A percentile compares a stretch with the other conserved stretches of the same genome.
Evolutionary conservation across 2,113 vertebrate species (phyloP).

Genomic region (Gobius niger): DNA sequence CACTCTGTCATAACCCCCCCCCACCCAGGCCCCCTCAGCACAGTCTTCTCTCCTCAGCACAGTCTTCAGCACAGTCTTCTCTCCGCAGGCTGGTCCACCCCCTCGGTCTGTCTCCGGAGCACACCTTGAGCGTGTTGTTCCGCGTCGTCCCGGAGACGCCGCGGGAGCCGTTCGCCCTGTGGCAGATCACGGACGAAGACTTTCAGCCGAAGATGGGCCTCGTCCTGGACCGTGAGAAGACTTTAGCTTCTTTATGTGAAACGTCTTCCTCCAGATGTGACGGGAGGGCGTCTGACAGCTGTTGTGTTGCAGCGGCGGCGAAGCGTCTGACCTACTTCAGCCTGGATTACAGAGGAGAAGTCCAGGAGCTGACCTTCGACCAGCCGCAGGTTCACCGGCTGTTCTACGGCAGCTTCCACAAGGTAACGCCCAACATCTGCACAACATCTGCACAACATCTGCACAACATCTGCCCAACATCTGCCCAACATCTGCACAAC

Average conservation of each 20-base stretch:
- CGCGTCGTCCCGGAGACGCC: conserved; percentile 86
- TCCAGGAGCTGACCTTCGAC: conserved; percentile 89
- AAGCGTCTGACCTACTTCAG: conserved; percentile 89
- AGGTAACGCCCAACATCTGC: conserved; percentile 89
- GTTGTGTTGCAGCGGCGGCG: conserved; percentile 73
- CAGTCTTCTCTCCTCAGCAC: not conserved
- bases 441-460: no score
- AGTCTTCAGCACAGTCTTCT: conserved; percentile 16
- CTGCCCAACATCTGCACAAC: no score
- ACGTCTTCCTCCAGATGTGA: no score
- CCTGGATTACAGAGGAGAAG: conserved; percentile 83
- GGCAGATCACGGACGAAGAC: conserved; percentile 88
- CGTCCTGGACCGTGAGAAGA: conserved; percentile 85
- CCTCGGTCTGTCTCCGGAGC: conserved; percentile 80
- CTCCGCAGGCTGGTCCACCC: conserved; percentile 79
- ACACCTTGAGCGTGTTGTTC: conserved; percentile 84
- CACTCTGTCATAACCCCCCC: no score
- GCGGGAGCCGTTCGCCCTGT: conserved; percentile 85
- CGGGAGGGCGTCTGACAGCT: not conserved
- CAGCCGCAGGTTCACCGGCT: conserved; percentile 86
- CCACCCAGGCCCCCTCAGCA: not conserved
- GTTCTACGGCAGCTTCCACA: conserved; percentile 96
- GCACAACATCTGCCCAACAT: no score
- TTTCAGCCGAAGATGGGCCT: conserved; percentile 90
- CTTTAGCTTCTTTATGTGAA: no score